phyloP scores from a whole-genome alignment of 37 sponge, comb jelly and placozoan genomes.

The Beroe ovata region DNA sequence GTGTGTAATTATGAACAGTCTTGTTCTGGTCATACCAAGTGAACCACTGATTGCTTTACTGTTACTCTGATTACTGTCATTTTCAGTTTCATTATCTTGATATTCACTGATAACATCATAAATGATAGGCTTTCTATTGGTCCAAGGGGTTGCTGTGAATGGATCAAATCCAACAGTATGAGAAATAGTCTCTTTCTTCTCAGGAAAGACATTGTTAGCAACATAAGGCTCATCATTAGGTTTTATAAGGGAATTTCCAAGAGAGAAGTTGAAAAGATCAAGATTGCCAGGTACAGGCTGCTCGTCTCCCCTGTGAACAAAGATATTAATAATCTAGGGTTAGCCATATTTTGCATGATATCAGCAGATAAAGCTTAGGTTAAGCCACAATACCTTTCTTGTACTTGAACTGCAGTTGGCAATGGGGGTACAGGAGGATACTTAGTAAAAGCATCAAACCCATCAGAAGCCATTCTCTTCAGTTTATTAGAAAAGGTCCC shows the following conservation, averaged over 20 bases:
- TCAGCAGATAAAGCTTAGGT: too few species aligned
- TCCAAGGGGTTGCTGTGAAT: conserved; percentile 59
- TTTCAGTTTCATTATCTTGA: neutral
- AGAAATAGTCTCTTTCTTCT: conserved; percentile 10
- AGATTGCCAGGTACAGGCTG: neutral
- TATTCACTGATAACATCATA: neutral
- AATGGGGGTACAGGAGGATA: conserved; percentile 46
- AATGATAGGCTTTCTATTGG: neutral
- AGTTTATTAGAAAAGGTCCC: conserved; percentile 7
- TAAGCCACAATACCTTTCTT: conserved; percentile 19
- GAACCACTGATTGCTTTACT: neutral
- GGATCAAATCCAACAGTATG: conserved; percentile 51
- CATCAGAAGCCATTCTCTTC: conserved; percentile 1
- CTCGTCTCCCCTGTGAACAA: neutral
- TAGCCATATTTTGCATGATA: too few species aligned
- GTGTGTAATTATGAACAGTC: neutral
- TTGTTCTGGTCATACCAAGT: neutral
- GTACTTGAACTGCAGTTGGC: neutral
- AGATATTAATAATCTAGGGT: too few species aligned
- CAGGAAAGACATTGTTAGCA: conserved; percentile 30
- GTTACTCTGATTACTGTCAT: conserved; percentile 24
- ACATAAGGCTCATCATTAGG: conserved; percentile 17
- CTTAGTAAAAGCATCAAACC: conserved; percentile 57
- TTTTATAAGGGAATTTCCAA: neutral
- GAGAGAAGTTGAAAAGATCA: neutral